Evolutionary conservation across 2,888 invertebrate species (phyloP).

Genomic region (Polydesmus complanatus): DNA sequence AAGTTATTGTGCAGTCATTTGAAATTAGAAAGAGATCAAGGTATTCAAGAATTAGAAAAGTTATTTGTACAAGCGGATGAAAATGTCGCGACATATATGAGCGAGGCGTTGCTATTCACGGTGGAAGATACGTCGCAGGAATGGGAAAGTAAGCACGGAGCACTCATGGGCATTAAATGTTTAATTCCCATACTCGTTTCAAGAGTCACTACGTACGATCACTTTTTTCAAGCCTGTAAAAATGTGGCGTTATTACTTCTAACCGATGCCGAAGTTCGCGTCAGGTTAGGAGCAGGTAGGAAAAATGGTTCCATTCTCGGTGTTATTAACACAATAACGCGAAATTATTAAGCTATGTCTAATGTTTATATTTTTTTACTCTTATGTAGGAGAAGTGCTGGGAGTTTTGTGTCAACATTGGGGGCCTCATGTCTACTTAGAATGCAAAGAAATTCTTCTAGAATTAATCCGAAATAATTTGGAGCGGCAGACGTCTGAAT

Average conservation of each 20-base stretch:
- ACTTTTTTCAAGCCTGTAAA: slow-evolving; percentile 26
- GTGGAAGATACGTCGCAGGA: slow-evolving; percentile 22
- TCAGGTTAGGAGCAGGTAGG: slow-evolving; percentile 35
- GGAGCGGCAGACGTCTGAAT: slow-evolving; percentile 29
- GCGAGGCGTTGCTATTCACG: neutral
- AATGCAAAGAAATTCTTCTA: slow-evolving; percentile 29
- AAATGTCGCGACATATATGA: neutral
- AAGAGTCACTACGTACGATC: slow-evolving; percentile 23
- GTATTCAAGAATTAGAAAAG: slow-evolving; percentile 4
- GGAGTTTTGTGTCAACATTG: slow-evolving; percentile 32
- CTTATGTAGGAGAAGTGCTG: slow-evolving; percentile 32
- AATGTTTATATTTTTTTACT: no score
- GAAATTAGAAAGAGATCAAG: slow-evolving; percentile 15
- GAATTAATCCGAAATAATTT: slow-evolving; percentile 32
- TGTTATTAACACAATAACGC: no score
- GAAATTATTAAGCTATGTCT: no score
- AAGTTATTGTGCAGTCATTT: slow-evolving; percentile 11
- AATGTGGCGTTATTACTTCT: slow-evolving; percentile 27
- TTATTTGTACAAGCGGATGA: neutral
- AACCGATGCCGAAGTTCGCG: slow-evolving; percentile 35
- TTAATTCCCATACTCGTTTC: slow-evolving; percentile 24
- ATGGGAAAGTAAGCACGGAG: slow-evolving; percentile 36
- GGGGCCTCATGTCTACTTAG: slow-evolving; percentile 31
- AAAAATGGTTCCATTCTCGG: neutral
- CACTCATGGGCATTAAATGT: slow-evolving; percentile 32